A percentile compares a stretch with the other conserved stretches of the same genome.
These are phyloP conservation scores for Alentia gelatinosa DNA, from an alignment of 2,888 invertebrate species.

Conservation along the genomic window DNA sequence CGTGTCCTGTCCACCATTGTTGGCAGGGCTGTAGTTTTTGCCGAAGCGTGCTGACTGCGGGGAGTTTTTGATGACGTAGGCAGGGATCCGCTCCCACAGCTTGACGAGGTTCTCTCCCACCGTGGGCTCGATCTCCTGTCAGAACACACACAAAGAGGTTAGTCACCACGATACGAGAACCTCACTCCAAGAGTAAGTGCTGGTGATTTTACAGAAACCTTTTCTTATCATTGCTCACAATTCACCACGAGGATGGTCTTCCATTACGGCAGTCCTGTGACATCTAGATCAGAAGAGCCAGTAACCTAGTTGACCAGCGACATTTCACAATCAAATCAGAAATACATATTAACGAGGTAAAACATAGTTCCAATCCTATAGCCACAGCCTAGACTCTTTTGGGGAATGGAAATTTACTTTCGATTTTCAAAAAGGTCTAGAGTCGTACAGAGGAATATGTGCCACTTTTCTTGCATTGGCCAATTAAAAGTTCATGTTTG, in stretches of 20 bases:
- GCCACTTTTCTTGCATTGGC: too few species aligned
- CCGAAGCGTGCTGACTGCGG: conserved; percentile 9
- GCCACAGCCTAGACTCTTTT: too few species aligned
- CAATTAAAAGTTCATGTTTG: too few species aligned
- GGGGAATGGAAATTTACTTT: too few species aligned
- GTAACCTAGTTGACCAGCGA: too few species aligned
- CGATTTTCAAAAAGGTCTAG: too few species aligned
- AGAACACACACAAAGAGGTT: conserved; percentile 46
- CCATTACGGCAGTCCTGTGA: background rate
- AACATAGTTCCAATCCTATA: too few species aligned
- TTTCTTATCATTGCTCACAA: background rate
- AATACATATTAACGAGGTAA: too few species aligned
- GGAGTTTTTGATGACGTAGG: conserved; percentile 35
- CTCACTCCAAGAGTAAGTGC: background rate
- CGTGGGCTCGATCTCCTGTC: conserved; percentile 81
- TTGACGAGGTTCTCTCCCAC: conserved; percentile 81
- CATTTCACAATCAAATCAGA: too few species aligned
- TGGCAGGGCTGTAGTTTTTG: conserved; percentile 14
- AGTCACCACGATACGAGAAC: background rate
- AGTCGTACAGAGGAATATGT: too few species aligned
- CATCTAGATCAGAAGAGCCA: too few species aligned
- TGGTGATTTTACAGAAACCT: background rate
- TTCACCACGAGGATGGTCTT: background rate
- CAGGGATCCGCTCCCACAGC: conserved; percentile 80
- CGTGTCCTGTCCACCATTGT: background rate